These are phyloP conservation scores for Acanthosepion pharaonis DNA, from an alignment of 2,888 invertebrate genomes.

Conservation along the genomic window DNA sequence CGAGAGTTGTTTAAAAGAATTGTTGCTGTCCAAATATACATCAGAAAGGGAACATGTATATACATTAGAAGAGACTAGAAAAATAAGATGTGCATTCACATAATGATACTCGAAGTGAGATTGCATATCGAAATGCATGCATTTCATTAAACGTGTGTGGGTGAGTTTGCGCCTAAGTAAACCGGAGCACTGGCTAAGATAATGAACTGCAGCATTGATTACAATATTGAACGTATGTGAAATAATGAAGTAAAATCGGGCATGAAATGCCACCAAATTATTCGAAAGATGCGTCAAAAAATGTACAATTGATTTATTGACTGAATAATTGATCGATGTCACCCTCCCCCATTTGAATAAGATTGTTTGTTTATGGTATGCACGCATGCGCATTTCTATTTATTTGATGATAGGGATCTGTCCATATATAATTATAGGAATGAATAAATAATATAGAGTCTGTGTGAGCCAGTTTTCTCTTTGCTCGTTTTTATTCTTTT, in stretches of 20 bases:
- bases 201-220: background rate
- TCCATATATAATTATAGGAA: background rate
- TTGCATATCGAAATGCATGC: no score
- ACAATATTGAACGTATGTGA: background rate
- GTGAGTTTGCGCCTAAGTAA: no score
- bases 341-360: background rate
- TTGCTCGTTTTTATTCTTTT: background rate
- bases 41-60: no score
- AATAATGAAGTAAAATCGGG: background rate
- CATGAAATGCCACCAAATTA: background rate
- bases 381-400: background rate
- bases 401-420: background rate
- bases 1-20: no score
- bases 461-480: background rate
- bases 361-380: background rate
- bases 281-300: background rate
- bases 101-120: no score
- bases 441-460: background rate
- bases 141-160: no score
- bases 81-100: no score
- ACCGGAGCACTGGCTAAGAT: no score
- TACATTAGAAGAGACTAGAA: no score
- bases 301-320: conserved; percentile 15
- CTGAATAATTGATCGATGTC: background rate
- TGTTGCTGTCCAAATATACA: no score